phyloP scores from a whole-genome alignment of 64 coral and sea anemone genomes.

The Stichodactyla mertensii region DNA sequence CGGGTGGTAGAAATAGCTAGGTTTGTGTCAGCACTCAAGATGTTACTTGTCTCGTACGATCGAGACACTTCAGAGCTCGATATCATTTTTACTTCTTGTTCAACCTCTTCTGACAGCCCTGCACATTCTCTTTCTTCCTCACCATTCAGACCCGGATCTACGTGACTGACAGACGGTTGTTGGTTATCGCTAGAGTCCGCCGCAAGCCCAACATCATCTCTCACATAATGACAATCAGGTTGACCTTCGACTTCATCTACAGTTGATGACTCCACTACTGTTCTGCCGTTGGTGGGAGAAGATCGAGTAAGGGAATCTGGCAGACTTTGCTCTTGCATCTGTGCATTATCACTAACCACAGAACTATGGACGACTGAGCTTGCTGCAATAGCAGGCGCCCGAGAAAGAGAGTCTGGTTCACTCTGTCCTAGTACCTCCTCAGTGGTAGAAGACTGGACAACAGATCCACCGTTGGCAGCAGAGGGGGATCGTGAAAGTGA shows the following conservation, averaged over 20 bases:
- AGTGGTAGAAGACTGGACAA: neutral
- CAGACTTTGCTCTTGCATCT: neutral
- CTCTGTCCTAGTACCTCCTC: neutral
- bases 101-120: neutral
- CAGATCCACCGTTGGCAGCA: neutral
- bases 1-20: neutral
- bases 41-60: neutral
- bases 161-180: neutral
- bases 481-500: neutral
- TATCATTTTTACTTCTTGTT: neutral
- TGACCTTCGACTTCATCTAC: neutral
- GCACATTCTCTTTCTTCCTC: neutral
- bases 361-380: neutral
- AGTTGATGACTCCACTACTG: neutral
- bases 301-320: conserved; percentile 9
- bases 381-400: neutral
- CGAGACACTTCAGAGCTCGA: conserved; percentile 14
- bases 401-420: neutral
- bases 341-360: neutral
- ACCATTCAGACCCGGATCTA: neutral
- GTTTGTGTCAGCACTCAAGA: neutral
- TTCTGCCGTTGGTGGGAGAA: neutral
- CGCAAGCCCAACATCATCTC: neutral
- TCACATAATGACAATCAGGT: conserved; percentile 7
- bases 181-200: conserved; percentile 3